A percentile compares a stretch with the other conserved stretches of the same genome.
These are phyloP conservation scores for Pelmatolapia mariae DNA, from an alignment of 2,113 vertebrate species.

Conservation along the genomic window DNA sequence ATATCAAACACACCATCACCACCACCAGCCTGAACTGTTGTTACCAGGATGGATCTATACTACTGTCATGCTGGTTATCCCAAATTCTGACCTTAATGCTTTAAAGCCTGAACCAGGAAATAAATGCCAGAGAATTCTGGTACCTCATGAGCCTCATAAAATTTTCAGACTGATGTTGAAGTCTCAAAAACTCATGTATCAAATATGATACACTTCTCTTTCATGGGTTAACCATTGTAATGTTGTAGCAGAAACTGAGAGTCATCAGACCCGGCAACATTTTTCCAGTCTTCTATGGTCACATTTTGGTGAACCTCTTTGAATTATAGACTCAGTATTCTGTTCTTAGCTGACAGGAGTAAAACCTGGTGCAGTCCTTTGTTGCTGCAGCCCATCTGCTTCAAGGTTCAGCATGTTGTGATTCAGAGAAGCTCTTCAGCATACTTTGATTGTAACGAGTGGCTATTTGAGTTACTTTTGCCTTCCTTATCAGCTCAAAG, in stretches of 20 bases:
- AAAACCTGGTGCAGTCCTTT: not conserved
- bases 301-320: not conserved
- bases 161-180: not conserved
- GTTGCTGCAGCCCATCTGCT: not conserved
- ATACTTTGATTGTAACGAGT: not conserved
- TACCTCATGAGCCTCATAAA: not conserved
- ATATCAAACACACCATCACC: not conserved
- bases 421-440: accelerated
- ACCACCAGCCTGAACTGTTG: not conserved
- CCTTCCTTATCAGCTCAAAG: not conserved
- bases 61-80: not conserved
- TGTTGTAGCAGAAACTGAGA: not conserved
- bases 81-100: not conserved
- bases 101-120: not conserved
- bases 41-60: not conserved
- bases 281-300: not conserved
- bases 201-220: not conserved
- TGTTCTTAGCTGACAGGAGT: not conserved
- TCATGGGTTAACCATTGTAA: not conserved
- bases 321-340: not conserved
- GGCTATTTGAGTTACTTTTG: not conserved
- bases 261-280: not conserved
- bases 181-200: not conserved
- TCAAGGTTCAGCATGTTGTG: not conserved
- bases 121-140: not conserved